A percentile compares a stretch with the other conserved stretches of the same genome.
Evolutionary conservation across 2,888 invertebrate genomes (phyloP).

Genomic region (Schrankia costaestrigalis): DNA sequence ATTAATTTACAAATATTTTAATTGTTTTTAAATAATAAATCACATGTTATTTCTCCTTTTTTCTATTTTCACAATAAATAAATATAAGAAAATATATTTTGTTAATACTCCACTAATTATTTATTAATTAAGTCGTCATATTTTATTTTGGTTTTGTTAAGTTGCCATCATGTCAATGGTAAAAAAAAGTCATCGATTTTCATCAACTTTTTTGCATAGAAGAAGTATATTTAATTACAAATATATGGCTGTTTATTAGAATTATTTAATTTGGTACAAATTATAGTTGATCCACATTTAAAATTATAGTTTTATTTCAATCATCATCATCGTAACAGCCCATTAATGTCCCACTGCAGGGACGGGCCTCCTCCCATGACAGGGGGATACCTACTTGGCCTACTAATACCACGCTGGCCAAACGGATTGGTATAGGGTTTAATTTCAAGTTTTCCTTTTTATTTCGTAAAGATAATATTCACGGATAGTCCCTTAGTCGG

Average conservation of each 20-base stretch:
- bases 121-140: constrained; percentile 13
- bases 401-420: no score
- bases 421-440: no score
- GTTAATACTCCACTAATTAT: constrained; percentile 31
- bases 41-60: constrained; percentile 14
- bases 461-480: no score
- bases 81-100: constrained; percentile 24
- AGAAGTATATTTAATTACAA: constrained; percentile 20
- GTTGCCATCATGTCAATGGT: no score
- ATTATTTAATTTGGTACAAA: constrained; percentile 34
- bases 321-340: no score
- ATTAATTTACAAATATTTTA: neutral
- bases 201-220: constrained; percentile 15
- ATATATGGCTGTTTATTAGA: constrained; percentile 29
- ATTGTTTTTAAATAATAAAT: neutral
- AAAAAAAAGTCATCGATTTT: no score
- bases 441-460: no score
- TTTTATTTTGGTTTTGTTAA: constrained; percentile 8
- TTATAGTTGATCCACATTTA: constrained; percentile 36
- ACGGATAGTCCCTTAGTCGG: no score
- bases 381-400: no score
- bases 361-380: no score
- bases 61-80: constrained; percentile 34
- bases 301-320: constrained; percentile 23
- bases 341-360: no score